Conservation (phyloP, 2,113 vertebrate species). For the Pygathrix nemaeus region DNA sequence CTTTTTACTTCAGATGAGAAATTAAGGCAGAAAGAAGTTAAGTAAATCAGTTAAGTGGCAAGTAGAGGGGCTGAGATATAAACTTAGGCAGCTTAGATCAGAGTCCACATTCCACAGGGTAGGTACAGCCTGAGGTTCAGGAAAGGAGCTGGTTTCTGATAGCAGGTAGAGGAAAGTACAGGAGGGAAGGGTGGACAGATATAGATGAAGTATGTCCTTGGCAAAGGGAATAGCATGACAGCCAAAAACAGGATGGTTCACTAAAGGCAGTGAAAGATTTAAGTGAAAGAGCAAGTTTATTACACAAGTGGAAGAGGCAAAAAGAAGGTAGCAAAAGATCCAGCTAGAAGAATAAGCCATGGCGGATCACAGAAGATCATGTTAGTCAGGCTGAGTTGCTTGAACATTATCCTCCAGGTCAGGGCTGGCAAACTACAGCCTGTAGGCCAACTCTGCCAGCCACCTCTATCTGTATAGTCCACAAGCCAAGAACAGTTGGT, state of each 20-base stretch:
- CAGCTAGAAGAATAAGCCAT: not conserved
- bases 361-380: not conserved
- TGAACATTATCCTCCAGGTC: not conserved
- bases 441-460: not conserved
- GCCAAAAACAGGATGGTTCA: not conserved
- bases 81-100: not conserved
- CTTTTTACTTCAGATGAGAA: not conserved
- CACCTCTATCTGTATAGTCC: not conserved
- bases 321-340: not conserved
- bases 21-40: not conserved
- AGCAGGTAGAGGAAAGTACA: not conserved
- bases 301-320: not conserved
- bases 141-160: not conserved
- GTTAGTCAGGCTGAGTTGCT: not conserved
- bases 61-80: not conserved
- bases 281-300: not conserved
- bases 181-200: too few species aligned
- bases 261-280: not conserved
- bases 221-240: not conserved
- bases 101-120: too few species aligned
- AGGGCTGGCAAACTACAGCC: not conserved
- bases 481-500: not conserved
- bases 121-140: not conserved
- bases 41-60: too few species aligned
- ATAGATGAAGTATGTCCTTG: not conserved